Percentiles rank a stretch among this genome's conserved stretches.
Evolutionary conservation across 2,113 vertebrate species (phyloP).

Genomic region (Thunnus thynnus): DNA sequence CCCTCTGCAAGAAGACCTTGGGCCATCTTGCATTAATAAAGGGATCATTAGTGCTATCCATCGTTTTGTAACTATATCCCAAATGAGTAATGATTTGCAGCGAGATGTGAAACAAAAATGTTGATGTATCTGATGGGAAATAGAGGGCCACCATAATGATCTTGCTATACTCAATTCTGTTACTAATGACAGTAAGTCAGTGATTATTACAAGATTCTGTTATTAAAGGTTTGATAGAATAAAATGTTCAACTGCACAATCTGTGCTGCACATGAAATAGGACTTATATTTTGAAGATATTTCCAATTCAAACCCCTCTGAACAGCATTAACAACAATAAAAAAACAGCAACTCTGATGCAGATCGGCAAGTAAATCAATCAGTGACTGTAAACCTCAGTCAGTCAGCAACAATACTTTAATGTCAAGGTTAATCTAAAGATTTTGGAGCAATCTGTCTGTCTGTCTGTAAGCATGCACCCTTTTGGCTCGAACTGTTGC

Average conservation of each 20-base stretch:
- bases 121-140: background rate
- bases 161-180: background rate
- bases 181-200: background rate
- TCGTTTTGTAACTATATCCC: background rate
- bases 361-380: background rate
- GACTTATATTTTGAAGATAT: background rate
- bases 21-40: slow-evolving; percentile 31
- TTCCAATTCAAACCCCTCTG: background rate
- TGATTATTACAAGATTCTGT: background rate
- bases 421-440: slow-evolving; percentile 20
- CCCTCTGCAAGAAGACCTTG: slow-evolving; percentile 12
- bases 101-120: background rate
- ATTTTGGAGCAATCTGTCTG: slow-evolving; percentile 8
- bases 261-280: background rate
- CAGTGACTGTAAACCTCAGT: background rate
- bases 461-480: slow-evolving; percentile 7
- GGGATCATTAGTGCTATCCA: slow-evolving; percentile 2
- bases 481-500: background rate
- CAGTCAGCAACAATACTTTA: background rate
- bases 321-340: background rate
- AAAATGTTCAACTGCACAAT: background rate
- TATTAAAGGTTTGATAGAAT: background rate
- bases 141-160: background rate
- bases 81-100: background rate
- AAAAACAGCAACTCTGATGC: background rate